These are phyloP conservation scores for Drosophila murphyi DNA, from an alignment of 1,140 invertebrate genomes.

Conservation along the genomic window DNA sequence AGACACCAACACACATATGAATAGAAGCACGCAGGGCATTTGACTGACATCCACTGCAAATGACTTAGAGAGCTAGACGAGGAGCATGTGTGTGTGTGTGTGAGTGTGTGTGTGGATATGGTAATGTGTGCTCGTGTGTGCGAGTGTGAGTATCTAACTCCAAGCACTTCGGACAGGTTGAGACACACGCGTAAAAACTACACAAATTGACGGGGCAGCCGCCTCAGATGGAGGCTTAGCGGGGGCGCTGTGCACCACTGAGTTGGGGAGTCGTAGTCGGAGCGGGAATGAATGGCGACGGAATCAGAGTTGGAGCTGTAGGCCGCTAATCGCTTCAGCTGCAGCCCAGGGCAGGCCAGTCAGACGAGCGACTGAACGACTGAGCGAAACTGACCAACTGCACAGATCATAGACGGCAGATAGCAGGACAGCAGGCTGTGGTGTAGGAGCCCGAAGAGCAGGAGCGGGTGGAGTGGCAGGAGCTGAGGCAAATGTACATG, in stretches of 20 bases:
- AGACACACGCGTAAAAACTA: conserved; percentile 81
- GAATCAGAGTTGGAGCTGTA: conserved; percentile 32
- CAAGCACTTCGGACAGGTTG: conserved; percentile 74
- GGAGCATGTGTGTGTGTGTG: conserved; percentile 15
- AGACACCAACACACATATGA: conserved; percentile 51
- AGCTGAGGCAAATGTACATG: conserved; percentile 38
- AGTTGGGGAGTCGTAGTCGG: not conserved
- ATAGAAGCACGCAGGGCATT: conserved; percentile 37
- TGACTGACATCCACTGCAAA: conserved; percentile 49
- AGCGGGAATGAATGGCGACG: not conserved
- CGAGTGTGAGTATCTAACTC: conserved; percentile 65
- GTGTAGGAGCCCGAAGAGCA: not conserved
- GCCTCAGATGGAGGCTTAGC: conserved; percentile 35
- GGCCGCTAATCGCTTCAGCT: conserved; percentile 75
- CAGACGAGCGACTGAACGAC: conserved; percentile 47
- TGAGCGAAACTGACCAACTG: conserved; percentile 69
- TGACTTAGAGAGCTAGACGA: conserved; percentile 30
- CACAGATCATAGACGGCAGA: conserved; percentile 84
- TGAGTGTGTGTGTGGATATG: conserved; percentile 50
- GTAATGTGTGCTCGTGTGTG: conserved; percentile 43
- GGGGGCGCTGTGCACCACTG: conserved; percentile 35
- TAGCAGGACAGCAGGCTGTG: conserved; percentile 50
- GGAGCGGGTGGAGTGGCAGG: not conserved
- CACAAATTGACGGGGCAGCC: conserved; percentile 66
- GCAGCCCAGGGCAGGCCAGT: conserved; percentile 45